Conservation (phyloP, 2,888 invertebrate genomes). For the Leptura quadrifasciata region DNA sequence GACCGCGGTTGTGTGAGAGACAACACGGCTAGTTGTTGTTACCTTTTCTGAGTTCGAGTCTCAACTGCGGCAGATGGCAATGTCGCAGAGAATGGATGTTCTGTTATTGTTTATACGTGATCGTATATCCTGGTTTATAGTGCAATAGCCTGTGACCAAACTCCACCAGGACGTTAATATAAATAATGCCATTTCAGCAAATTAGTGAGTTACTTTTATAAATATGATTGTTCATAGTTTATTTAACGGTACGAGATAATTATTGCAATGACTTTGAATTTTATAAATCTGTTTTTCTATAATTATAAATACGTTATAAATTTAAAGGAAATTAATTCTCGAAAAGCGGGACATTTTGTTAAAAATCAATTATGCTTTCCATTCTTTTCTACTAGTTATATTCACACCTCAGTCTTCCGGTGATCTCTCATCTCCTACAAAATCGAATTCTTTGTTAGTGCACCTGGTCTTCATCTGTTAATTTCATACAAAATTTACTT, state of each 20-base stretch:
- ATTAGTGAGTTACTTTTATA: too few relatives aligned
- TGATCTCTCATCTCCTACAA: slow-evolving; percentile 43
- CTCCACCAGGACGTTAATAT: too few relatives aligned
- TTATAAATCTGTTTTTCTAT: neutral
- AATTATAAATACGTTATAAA: neutral
- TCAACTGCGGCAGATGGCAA: too few relatives aligned
- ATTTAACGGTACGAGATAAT: neutral
- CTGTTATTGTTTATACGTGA: too few relatives aligned
- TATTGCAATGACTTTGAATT: neutral
- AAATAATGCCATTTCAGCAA: too few relatives aligned
- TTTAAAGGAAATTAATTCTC: neutral
- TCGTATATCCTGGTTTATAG: too few relatives aligned
- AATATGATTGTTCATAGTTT: too few relatives aligned
- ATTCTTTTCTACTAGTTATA: neutral
- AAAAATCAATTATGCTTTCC: neutral
- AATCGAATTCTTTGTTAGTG: slow-evolving; percentile 52
- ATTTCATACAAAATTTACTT: slow-evolving; percentile 59
- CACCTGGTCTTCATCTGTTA: slow-evolving; percentile 58
- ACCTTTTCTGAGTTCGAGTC: too few relatives aligned
- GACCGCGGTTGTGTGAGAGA: too few relatives aligned
- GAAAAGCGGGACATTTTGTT: neutral
- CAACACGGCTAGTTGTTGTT: too few relatives aligned
- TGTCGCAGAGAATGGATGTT: too few relatives aligned
- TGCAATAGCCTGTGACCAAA: too few relatives aligned
- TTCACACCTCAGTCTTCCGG: slow-evolving; percentile 41